Evolutionary conservation across 2,888 invertebrate genomes (phyloP), one percentile per base, ranked within the genome.

Genomic region (Anticlea derivata): DNA sequence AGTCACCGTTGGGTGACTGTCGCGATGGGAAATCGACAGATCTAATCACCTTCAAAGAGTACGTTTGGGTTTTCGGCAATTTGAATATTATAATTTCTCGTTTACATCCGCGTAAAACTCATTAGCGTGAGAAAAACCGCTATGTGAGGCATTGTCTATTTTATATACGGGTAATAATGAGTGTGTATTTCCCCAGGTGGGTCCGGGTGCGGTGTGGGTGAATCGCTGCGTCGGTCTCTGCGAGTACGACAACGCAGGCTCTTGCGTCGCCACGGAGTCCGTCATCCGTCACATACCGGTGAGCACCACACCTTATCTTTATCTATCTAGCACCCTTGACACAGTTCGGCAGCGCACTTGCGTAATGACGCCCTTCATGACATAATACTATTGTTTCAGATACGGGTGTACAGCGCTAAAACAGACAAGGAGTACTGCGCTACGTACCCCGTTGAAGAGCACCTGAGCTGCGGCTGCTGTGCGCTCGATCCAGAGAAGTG

Each of bases 221-320:
- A 87, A 87, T 60, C 73, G 85, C 7, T 90, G 89, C 64, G 81
- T 84, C 43, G 89, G 89, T 5, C 78, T 87, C 39, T 89, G 89
- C 69, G 83, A 83, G 67, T 80, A 73, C 58, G 79, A 76, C 27
- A 73, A 69, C 48, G 66, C 68, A 0, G 83, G 80, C 39, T 75
- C 80, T 46, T 90, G 89, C 66, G 70, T 80, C 27, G 68, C 87
- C 27, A 75, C 72, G 2, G 77, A 75, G 41, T 79, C 71, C 7
- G 69, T 52, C 52, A 73, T 62, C 37, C 72, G 79, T 35, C 69
- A 81, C 44, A 79, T 89, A 66, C 87, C 88, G 65, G 89, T 89
- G 66, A 84, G 84, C 71, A 60, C 26, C 22, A 8, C 60, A 59
- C 64, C 60, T 68, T 78, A 78, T 78, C 75, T 75, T 69, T 43